Percentiles rank a stretch among this genome's conserved stretches.
These are phyloP conservation scores for Ammospiza nelsoni DNA, from an alignment of 2,113 vertebrate genomes.

Conservation along the genomic window DNA sequence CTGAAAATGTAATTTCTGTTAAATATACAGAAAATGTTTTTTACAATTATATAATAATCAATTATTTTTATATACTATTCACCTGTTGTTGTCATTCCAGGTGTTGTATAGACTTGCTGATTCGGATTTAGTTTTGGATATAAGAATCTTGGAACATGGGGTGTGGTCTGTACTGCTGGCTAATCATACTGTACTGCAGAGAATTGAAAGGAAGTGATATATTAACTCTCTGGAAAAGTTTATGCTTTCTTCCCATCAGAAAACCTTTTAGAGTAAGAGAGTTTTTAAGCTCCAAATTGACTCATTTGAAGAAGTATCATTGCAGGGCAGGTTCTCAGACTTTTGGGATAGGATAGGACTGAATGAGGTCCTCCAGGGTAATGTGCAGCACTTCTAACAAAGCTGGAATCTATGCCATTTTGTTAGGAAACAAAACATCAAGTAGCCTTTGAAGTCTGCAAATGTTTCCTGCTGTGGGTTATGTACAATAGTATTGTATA, in stretches of 20 bases:
- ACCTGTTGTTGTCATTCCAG: not conserved
- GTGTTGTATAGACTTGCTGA: not conserved
- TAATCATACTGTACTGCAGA: not conserved
- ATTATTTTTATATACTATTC: not conserved
- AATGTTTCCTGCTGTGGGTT: not conserved
- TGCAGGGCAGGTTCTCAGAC: not conserved
- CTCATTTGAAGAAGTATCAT: not conserved
- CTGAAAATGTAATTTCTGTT: not conserved
- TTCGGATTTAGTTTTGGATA: not conserved
- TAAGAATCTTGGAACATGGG: not conserved
- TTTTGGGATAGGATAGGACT: not conserved
- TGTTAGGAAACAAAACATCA: not conserved
- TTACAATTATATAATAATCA: not conserved
- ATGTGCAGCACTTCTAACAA: not conserved
- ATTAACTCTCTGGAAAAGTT: not conserved
- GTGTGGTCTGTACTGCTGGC: not conserved
- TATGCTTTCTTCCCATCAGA: not conserved
- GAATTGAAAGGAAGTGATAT: not conserved
- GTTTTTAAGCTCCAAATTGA: not conserved
- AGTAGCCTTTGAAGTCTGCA: not conserved
- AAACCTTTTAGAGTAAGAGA: not conserved
- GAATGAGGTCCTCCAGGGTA: not conserved
- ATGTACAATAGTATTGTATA: not conserved
- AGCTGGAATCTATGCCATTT: not conserved
- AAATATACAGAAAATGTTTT: not conserved